A percentile compares a stretch with the other conserved stretches of the same genome.
Conservation (phyloP, 2,888 invertebrate genomes). For the Torymus texanus region DNA sequence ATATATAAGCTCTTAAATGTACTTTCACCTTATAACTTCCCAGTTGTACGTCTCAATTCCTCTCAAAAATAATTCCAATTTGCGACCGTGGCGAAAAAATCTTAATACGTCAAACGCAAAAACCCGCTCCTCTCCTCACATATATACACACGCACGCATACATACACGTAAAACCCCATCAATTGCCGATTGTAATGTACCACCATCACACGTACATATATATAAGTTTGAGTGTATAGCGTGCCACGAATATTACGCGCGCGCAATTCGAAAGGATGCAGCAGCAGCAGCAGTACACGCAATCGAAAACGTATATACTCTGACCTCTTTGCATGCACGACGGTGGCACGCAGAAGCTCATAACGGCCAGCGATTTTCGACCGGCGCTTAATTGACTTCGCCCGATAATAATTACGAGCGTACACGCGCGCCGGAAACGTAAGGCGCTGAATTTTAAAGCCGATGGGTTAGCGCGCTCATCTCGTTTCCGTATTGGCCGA, state of each 20-base stretch:
- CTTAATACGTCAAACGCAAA: neutral
- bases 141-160: no score
- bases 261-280: slow-evolving; percentile 41
- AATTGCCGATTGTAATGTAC: slow-evolving; percentile 36
- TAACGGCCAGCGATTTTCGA: slow-evolving; percentile 16
- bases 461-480: neutral
- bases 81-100: neutral
- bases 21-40: no score
- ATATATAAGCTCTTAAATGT: no score
- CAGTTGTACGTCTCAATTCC: no score
- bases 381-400: slow-evolving; percentile 14
- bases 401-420: slow-evolving; percentile 24
- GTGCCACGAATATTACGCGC: slow-evolving; percentile 29
- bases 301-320: slow-evolving; percentile 2
- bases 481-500: slow-evolving; percentile 1
- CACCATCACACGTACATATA: neutral
- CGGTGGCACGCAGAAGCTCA: slow-evolving; percentile 1
- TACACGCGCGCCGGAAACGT: slow-evolving; percentile 5
- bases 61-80: slow-evolving; percentile 7
- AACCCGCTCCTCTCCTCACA: neutral
- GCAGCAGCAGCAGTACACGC: no score
- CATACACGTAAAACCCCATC: neutral
- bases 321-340: slow-evolving; percentile 23
- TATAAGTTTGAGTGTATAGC: neutral
- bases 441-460: slow-evolving; percentile 30